Conservation (phyloP, 64 coral and sea anemone genomes). For the Stichodactyla helianthus region DNA sequence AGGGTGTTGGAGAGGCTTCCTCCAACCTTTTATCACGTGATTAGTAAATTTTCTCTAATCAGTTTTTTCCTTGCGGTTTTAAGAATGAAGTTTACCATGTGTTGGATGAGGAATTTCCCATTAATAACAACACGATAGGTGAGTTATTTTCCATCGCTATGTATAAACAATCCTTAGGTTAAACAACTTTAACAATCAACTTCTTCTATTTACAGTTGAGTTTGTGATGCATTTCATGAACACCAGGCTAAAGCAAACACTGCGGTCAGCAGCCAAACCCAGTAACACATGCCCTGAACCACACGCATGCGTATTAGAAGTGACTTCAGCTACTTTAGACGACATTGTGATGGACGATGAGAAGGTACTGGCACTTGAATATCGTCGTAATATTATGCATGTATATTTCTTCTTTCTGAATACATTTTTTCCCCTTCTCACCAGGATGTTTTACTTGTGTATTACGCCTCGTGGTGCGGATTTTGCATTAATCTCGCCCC, state of each 20-base stretch:
- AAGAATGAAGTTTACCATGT: slow-evolving; percentile 91
- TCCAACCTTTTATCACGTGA: no score
- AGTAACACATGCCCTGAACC: slow-evolving; percentile 10
- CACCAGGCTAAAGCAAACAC: slow-evolving; percentile 57
- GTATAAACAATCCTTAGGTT: background rate
- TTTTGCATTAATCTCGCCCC: slow-evolving; percentile 65
- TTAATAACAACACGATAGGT: slow-evolving; percentile 71
- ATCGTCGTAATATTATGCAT: background rate
- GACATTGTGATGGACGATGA: slow-evolving; percentile 63
- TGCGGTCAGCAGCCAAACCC: slow-evolving; percentile 42
- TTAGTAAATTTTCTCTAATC: background rate
- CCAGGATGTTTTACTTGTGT: slow-evolving; percentile 94
- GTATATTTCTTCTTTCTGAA: background rate
- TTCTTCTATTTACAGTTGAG: slow-evolving; percentile 51
- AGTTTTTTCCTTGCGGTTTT: slow-evolving; percentile 25
- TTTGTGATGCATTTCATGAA: slow-evolving; percentile 92
- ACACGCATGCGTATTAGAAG: slow-evolving; percentile 64
- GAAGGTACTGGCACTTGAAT: slow-evolving; percentile 43
- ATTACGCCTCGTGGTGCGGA: slow-evolving; percentile 89
- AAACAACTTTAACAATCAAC: background rate
- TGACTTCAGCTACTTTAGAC: slow-evolving; percentile 62
- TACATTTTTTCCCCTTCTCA: background rate
- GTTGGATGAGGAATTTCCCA: slow-evolving; percentile 49
- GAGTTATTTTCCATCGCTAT: background rate
- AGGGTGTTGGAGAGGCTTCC: no score